Base-by-base conservation (phyloP, 2,797 vertebrate species). In the Cuniculus paca region DNA sequence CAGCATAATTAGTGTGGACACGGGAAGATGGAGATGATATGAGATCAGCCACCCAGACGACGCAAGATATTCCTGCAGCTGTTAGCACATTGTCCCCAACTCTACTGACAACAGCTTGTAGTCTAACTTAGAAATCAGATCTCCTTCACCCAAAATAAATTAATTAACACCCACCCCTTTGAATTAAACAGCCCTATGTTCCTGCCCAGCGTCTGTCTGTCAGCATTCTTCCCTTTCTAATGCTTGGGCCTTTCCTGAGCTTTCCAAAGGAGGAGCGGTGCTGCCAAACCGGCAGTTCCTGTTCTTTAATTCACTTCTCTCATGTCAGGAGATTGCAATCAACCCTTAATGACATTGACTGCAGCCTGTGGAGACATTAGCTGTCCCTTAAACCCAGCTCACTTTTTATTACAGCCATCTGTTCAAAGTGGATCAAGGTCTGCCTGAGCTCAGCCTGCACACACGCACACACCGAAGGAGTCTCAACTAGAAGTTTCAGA, bases 71-170 rank as follows among this genome's bases (percentile, higher is more conserved):
- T 92, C 87, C 52, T 82, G 58, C 78, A 94, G 91, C 90, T 95
- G 93, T 79, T 87, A 74, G 58, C 79, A 93, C 94, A 82, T 89
- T 91, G 92, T 95, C 56, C 93, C 65, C 48, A 72, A 5, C 92
- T 65, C 88, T 81, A 79, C 65, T 60, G 85, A 61, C 91, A 96
- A 97, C 96, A 97, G 97, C 97, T 97, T 95, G 97, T 79, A 87
- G 96, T 96, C 96, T 96, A 83, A 80, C 90, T 91, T 78, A 94
- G 97, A 96, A 95, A 98, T 95, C 94, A 95, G 96, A 97, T 97
- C 96, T 95, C 92, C 54, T 60, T 95, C 83, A 85, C 45, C 77
- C 77, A 68, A 97, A 91, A 94, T 97, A 92, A 97, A 98, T 97
- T 96, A 96, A 97, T 96, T 88, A 97, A 93, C 78, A 97, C 17